Evolutionary conservation across 2,113 vertebrate species (phyloP).

Genomic region (Ptyas mucosa): DNA sequence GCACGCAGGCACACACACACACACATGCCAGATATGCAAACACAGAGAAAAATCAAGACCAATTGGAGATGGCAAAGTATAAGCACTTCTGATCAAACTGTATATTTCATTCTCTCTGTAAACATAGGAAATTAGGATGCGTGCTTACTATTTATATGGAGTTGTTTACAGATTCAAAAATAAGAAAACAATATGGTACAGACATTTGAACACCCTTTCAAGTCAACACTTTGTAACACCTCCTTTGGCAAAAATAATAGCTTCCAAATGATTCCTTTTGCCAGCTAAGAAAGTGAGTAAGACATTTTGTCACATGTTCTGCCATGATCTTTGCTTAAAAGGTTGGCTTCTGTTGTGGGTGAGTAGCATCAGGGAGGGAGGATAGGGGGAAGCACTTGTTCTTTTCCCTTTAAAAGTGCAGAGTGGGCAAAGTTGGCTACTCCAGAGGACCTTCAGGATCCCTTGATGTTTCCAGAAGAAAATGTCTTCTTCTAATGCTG

Average conservation of each 20-base stretch:
- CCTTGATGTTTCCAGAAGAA: not conserved
- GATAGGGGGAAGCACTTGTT: not conserved
- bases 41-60: not conserved
- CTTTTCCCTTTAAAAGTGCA: not conserved
- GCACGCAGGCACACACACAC: not conserved
- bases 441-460: not conserved
- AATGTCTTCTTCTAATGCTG: not conserved
- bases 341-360: not conserved
- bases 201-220: not conserved
- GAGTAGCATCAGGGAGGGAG: not conserved
- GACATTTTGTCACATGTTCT: not conserved
- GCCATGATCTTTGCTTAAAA: not conserved
- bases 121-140: not conserved
- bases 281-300: not conserved
- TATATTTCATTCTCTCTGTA: not conserved
- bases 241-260: not conserved
- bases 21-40: not conserved
- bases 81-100: not conserved
- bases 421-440: not conserved
- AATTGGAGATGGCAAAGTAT: not conserved
- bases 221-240: not conserved
- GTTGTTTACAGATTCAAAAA: not conserved
- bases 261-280: not conserved
- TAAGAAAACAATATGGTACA: not conserved
- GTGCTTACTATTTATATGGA: not conserved